A percentile compares a stretch with the other conserved stretches of the same genome.
These are phyloP conservation scores for Callipepla squamata DNA, from an alignment of 2,113 vertebrate species.

Conservation along the genomic window DNA sequence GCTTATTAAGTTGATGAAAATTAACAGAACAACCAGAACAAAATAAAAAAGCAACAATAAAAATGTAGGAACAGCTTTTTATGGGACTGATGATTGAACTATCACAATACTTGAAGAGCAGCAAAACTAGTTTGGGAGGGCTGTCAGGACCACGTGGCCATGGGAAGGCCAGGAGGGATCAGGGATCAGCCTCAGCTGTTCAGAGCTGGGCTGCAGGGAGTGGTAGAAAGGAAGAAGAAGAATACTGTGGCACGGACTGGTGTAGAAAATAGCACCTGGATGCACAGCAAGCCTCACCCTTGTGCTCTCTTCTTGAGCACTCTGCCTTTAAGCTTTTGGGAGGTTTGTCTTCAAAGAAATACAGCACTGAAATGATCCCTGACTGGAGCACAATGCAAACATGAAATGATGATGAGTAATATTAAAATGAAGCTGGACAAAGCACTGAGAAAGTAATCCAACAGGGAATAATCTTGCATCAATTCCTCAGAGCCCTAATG, in stretches of 20 bases:
- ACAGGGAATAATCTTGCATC: slow-evolving; percentile 1
- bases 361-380: background rate
- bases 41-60: background rate
- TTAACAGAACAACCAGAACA: background rate
- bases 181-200: accelerated
- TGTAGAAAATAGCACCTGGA: background rate
- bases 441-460: slow-evolving; percentile 19
- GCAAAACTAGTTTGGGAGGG: background rate
- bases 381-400: slow-evolving; percentile 5
- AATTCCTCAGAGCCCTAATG: background rate
- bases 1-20: background rate
- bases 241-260: accelerated
- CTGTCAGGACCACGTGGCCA: background rate
- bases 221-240: background rate
- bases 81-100: background rate
- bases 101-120: background rate
- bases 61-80: background rate
- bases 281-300: background rate
- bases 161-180: accelerated
- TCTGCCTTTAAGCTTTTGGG: background rate
- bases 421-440: slow-evolving; percentile 41
- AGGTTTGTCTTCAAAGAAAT: background rate
- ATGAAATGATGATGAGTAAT: slow-evolving; percentile 30
- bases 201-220: background rate
- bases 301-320: background rate